These are phyloP conservation scores for Hemichromis elongatus DNA, from an alignment of 2,113 vertebrate genomes.

Conservation along the genomic window DNA sequence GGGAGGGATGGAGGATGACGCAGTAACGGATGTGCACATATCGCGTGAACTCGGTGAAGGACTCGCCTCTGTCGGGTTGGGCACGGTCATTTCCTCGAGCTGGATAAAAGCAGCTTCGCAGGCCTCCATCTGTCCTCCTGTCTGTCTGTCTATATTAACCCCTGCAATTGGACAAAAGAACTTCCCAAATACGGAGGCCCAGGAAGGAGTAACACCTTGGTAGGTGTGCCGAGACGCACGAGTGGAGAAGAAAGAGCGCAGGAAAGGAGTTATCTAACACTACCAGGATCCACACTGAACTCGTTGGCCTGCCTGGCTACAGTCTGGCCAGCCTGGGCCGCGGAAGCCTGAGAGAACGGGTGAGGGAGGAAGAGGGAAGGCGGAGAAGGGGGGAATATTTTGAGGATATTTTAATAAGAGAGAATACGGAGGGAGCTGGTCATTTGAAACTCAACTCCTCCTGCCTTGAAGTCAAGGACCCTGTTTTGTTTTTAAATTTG, in stretches of 20 bases:
- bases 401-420: constrained; percentile 64
- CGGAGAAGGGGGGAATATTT: neutral
- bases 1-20: constrained; percentile 23
- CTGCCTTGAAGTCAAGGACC: constrained; percentile 54
- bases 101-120: neutral
- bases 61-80: neutral
- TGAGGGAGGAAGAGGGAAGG: neutral
- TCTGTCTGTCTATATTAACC: neutral
- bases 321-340: neutral
- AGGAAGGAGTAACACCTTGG: neutral
- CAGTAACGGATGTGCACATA: neutral
- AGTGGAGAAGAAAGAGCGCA: neutral
- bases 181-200: neutral
- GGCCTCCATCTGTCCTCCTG: constrained; percentile 6
- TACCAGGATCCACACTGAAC: constrained; percentile 23
- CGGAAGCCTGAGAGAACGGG: neutral
- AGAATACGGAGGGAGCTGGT: constrained; percentile 32
- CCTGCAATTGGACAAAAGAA: constrained; percentile 5
- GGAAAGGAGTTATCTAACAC: neutral
- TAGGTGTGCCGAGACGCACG: neutral
- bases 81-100: neutral
- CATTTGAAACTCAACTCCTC: constrained; percentile 48
- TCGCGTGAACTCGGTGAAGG: neutral
- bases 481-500: neutral
- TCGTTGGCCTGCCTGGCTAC: neutral